Evolutionary conservation across 2,113 vertebrate species (phyloP), one percentile per base, ranked within the genome.

Genomic region (Talpa occidentalis): DNA sequence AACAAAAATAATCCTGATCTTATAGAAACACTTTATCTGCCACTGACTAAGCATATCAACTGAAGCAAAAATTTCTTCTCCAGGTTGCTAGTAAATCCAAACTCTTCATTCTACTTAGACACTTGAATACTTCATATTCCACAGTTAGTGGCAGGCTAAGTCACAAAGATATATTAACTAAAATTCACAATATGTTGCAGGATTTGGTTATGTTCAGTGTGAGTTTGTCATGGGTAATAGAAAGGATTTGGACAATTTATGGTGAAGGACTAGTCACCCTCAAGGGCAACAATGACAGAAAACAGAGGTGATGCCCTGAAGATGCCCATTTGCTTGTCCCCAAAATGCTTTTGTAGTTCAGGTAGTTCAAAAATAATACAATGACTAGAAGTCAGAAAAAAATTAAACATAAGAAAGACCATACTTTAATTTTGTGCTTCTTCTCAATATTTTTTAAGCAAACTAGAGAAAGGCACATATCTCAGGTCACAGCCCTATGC

Each of bases 21-120:
- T 72, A 35, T 64, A 0, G 21, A 47, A 83, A 4, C 64, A 86
- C 5, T n/a, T 79, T 3, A 3, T 77, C 5, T 85, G 32, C 42
- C 47, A 37, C 37, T n/a, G 32, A 22, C 2, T 5, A 2, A 35
- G 7, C 1, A 72, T 0, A 35, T 0, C 3, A 42, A 72, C 17
- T 64, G 14, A 3, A 62, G 10, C 6, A 47, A 26, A 74, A 3
- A 11, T 35, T 32, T 40, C 28, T 81, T 67, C 30, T 60, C 14
- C 10, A 81, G n/a, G 0, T 4, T 78, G 28, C 1, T 64, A 5
- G 1, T 52, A 0, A 2, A 6, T 17, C 3, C 14, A 85, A 49
- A 82, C 30, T 30, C 42, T 70, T 93, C 1, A 83, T 44, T 59
- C 7, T 72, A 19, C 21, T 83, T 32, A 1, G 37, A 44, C 3